A percentile compares a stretch with the other conserved stretches of the same genome.
These are phyloP conservation scores for Astropecten irregularis DNA, from an alignment of 53 echinoderm and acorn worm species.

Conservation along the genomic window DNA sequence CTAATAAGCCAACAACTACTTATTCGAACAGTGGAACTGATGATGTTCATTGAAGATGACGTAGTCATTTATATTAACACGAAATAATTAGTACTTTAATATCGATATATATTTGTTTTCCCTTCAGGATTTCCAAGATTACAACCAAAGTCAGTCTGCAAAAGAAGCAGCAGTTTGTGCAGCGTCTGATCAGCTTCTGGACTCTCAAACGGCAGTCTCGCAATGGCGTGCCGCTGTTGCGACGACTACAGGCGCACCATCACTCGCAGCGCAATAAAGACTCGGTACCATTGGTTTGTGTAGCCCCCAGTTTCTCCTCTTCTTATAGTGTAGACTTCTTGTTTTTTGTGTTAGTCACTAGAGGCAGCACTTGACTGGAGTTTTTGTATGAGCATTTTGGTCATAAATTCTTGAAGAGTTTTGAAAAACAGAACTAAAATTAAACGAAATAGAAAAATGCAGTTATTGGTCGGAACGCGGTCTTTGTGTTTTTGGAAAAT, in stretches of 20 bases:
- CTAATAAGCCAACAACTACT: too few species aligned
- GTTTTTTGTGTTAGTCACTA: not conserved
- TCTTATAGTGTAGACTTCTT: too few species aligned
- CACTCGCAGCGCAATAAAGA: slow-evolving; percentile 98
- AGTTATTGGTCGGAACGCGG: too few species aligned
- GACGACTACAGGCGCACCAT: slow-evolving; percentile 96
- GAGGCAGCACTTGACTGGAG: not conserved
- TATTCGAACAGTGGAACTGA: too few species aligned
- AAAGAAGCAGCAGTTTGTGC: slow-evolving; percentile 95
- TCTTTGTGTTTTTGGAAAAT: too few species aligned
- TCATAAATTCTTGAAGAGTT: not conserved
- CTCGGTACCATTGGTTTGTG: slow-evolving; percentile 71
- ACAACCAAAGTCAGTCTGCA: slow-evolving; percentile 89
- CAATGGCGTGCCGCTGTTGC: slow-evolving; percentile 89
- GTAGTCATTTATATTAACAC: too few species aligned
- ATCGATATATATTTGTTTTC: too few species aligned
- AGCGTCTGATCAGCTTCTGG: slow-evolving; percentile 91
- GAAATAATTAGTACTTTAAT: too few species aligned
- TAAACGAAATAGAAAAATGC: too few species aligned
- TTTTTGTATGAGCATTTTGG: not conserved
- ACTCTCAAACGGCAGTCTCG: slow-evolving; percentile 95
- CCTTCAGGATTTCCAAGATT: slow-evolving; percentile 88
- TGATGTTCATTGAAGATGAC: too few species aligned
- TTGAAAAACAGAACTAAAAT: too few species aligned
- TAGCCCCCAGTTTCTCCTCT: slow-evolving; percentile 37